Conservation (phyloP, 2,797 vertebrate species). For the Pachyuromys duprasi region DNA sequence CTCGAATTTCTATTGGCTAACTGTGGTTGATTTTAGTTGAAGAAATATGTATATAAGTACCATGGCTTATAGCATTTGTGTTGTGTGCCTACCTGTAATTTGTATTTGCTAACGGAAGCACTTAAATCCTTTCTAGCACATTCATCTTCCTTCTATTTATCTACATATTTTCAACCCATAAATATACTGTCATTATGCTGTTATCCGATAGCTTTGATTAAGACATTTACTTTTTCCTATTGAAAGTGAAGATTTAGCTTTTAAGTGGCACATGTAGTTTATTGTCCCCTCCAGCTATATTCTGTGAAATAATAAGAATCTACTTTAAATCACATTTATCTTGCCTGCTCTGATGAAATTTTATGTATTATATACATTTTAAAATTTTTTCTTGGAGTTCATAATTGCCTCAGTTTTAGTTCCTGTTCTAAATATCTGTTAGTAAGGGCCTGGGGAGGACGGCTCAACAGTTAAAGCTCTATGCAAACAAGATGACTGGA, state of each 20-base stretch:
- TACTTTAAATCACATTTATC: background rate
- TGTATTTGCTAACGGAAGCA: background rate
- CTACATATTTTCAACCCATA: background rate
- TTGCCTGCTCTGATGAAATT: background rate
- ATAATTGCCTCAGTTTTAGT: background rate
- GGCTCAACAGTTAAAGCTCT: background rate
- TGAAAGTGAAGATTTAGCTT: background rate
- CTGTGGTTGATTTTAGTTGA: background rate
- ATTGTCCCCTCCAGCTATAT: background rate
- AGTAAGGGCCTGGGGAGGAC: background rate
- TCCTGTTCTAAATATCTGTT: background rate
- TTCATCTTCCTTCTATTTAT: background rate
- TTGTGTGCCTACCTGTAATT: background rate
- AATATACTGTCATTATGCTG: background rate
- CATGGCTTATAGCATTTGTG: background rate
- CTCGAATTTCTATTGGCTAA: background rate
- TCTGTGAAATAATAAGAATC: background rate
- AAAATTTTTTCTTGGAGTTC: background rate
- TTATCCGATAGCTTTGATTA: background rate
- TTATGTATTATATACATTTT: background rate
- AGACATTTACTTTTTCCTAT: conserved; percentile 10
- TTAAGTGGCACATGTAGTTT: background rate
- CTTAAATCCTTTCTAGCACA: background rate
- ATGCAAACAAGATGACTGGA: background rate
- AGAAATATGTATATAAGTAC: background rate